phyloP scores from a whole-genome alignment of 1,140 invertebrate species.

The Drosophila asahinai region DNA sequence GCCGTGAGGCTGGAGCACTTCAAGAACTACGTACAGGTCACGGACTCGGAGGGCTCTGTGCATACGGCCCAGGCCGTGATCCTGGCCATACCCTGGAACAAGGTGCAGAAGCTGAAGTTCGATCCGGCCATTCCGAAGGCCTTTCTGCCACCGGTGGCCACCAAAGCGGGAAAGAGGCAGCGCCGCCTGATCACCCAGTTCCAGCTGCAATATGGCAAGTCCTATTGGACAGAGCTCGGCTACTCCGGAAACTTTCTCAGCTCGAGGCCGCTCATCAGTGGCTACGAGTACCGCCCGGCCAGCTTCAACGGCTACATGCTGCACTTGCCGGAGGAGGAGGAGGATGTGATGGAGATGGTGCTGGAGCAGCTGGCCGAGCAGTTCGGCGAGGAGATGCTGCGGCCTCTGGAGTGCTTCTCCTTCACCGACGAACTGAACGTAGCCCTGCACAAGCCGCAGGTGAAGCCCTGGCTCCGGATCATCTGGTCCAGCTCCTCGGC shows the following conservation, averaged over 20 bases:
- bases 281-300: slow-evolving; percentile 24
- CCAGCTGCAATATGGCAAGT: slow-evolving; percentile 52
- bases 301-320: slow-evolving; percentile 57
- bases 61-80: slow-evolving; percentile 64
- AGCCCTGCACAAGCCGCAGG: slow-evolving; percentile 35
- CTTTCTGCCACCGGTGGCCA: neutral
- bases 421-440: slow-evolving; percentile 46
- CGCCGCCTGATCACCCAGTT: slow-evolving; percentile 59
- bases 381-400: slow-evolving; percentile 67
- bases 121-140: slow-evolving; percentile 54
- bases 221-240: slow-evolving; percentile 54
- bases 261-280: slow-evolving; percentile 57
- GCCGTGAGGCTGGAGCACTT: slow-evolving; percentile 55
- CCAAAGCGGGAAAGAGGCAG: neutral
- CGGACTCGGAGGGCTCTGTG: slow-evolving; percentile 21
- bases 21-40: slow-evolving; percentile 70
- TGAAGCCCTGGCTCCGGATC: slow-evolving; percentile 67
- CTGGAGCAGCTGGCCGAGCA: slow-evolving; percentile 41
- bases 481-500: slow-evolving; percentile 78
- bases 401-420: slow-evolving; percentile 40
- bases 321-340: slow-evolving; percentile 44
- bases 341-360: slow-evolving; percentile 24
- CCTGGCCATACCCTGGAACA: slow-evolving; percentile 75
- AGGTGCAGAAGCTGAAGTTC: slow-evolving; percentile 53
- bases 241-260: slow-evolving; percentile 70